Conservation (phyloP, 2,113 vertebrate species). For the Saccopteryx bilineata region DNA sequence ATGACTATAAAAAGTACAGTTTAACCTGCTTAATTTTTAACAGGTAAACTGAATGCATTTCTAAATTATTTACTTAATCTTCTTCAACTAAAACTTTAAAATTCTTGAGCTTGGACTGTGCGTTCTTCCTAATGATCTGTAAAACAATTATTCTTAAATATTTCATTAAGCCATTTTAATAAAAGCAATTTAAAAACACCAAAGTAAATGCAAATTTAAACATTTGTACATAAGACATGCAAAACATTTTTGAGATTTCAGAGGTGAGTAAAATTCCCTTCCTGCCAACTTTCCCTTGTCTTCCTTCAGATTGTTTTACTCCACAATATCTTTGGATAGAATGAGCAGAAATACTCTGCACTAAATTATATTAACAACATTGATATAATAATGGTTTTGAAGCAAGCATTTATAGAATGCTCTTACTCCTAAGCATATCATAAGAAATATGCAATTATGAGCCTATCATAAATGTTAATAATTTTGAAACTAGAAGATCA, state of each 20-base stretch:
- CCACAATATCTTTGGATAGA: neutral
- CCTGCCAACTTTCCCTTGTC: neutral
- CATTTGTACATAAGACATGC: neutral
- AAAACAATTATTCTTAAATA: constrained; percentile 82
- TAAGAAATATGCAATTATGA: constrained; percentile 42
- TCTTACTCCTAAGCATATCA: constrained; percentile 22
- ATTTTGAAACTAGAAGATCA: constrained; percentile 17
- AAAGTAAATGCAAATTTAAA: constrained; percentile 42
- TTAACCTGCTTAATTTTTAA: constrained; percentile 91
- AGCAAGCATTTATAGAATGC: constrained; percentile 9
- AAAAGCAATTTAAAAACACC: constrained; percentile 59
- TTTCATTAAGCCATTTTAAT: constrained; percentile 57
- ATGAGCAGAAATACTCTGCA: constrained; percentile 28
- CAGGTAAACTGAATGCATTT: constrained; percentile 89
- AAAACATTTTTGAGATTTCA: constrained; percentile 61
- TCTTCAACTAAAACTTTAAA: constrained; percentile 87
- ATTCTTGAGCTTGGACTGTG: constrained; percentile 87
- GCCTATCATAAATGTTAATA: constrained; percentile 4
- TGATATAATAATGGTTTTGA: constrained; percentile 7
- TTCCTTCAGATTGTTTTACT: neutral
- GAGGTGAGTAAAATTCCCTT: constrained; percentile 49
- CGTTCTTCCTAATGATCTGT: constrained; percentile 81
- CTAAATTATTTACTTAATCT: constrained; percentile 90
- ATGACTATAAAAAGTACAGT: constrained; percentile 87
- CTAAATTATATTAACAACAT: constrained; percentile 24